phyloP scores from a whole-genome alignment of 1,140 invertebrate genomes.

The Alviniconcha marisindica region DNA sequence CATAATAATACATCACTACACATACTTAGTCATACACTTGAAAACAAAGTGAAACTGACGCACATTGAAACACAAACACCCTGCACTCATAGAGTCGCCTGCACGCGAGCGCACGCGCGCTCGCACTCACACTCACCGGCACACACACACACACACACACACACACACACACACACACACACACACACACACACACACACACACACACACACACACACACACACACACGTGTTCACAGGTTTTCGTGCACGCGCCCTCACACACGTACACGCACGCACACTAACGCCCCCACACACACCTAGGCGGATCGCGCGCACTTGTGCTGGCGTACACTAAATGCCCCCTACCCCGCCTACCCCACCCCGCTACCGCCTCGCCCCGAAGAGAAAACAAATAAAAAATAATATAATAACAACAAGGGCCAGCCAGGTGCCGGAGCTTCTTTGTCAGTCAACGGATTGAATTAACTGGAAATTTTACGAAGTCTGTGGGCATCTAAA shows the following conservation, averaged over 20 bases:
- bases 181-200: slow-evolving; percentile 13
- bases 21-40: not conserved
- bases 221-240: not conserved
- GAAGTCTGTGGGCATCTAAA: no score
- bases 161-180: slow-evolving; percentile 9
- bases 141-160: not conserved
- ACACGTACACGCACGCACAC: slow-evolving; percentile 10
- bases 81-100: not conserved
- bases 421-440: no score
- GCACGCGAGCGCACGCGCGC: not conserved
- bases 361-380: no score
- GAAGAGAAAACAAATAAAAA: no score
- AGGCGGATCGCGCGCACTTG: no score
- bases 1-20: not conserved
- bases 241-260: not conserved
- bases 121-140: not conserved
- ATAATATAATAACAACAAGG: no score
- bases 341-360: no score
- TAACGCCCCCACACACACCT: not conserved
- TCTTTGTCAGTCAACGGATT: no score
- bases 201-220: slow-evolving; percentile 5
- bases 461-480: no score
- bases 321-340: no score
- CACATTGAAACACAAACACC: not conserved
- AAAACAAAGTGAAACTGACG: not conserved